Percentiles rank a stretch among this genome's conserved stretches.
These are phyloP conservation scores for Adelognathus sp. DNA, from an alignment of 2,888 invertebrate genomes.

Conservation along the genomic window DNA sequence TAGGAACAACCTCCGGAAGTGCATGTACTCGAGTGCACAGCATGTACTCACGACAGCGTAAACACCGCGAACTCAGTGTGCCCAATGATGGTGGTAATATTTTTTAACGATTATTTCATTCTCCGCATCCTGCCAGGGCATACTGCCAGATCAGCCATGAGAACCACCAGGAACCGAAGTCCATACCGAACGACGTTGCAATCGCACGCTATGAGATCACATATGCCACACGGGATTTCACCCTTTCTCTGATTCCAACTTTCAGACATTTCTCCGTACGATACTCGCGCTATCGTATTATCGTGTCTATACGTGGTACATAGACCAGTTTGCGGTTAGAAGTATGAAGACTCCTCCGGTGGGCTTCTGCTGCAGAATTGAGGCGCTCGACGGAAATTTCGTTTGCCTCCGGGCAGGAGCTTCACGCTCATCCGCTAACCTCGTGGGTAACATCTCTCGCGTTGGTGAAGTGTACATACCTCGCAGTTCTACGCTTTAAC, in stretches of 20 bases:
- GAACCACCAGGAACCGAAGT: background rate
- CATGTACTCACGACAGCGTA: background rate
- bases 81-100: conserved; percentile 30
- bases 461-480: background rate
- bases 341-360: background rate
- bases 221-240: conserved; percentile 13
- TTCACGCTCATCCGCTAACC: background rate
- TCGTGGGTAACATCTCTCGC: background rate
- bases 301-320: background rate
- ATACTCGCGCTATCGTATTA: background rate
- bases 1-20: background rate
- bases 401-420: conserved; percentile 15
- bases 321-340: background rate
- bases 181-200: conserved; percentile 33
- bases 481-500: conserved; percentile 14
- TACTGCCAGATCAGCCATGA: conserved; percentile 23
- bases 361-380: conserved; percentile 29
- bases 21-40: conserved; percentile 7
- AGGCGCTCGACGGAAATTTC: conserved; percentile 20
- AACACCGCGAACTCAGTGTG: background rate
- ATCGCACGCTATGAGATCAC: conserved; percentile 12
- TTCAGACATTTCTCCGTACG: conserved; percentile 7
- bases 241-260: background rate
- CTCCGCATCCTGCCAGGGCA: conserved; percentile 4
- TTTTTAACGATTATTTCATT: conserved; percentile 37